Evolutionary conservation across 2,113 vertebrate species (phyloP).

Genomic region (Heteronetta atricapilla): DNA sequence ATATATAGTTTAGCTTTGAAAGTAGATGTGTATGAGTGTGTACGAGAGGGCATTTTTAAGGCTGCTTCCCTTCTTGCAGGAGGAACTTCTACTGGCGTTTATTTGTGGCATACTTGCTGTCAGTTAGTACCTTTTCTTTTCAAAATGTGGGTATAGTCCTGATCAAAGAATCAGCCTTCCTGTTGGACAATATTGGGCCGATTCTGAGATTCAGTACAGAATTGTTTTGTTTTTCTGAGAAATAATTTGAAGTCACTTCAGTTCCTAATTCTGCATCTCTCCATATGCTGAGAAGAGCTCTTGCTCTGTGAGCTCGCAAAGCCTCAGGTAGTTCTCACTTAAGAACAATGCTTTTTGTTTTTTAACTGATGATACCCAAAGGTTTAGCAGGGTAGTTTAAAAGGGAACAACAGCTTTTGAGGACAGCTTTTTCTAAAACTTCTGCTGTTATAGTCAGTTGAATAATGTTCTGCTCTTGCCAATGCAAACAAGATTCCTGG

Average conservation of each 20-base stretch:
- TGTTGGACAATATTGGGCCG: neutral
- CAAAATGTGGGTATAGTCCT: neutral
- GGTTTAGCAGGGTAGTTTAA: neutral
- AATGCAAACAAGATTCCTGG: neutral
- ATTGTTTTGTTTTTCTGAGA: neutral
- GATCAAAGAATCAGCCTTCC: neutral
- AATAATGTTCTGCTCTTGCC: neutral
- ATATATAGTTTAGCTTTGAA: neutral
- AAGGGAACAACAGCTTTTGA: neutral
- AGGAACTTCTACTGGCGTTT: neutral
- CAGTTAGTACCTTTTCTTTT: neutral
- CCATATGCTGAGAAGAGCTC: neutral
- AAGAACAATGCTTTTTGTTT: neutral
- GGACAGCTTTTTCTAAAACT: neutral
- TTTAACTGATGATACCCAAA: neutral
- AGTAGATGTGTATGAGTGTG: neutral
- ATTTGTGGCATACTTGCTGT: neutral
- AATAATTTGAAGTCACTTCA: neutral
- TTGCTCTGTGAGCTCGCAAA: neutral
- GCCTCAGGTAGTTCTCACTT: neutral
- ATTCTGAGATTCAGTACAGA: neutral
- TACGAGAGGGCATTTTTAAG: neutral
- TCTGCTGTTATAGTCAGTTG: neutral
- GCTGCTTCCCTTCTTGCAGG: neutral
- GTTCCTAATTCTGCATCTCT: neutral